Conservation (phyloP, 1,140 invertebrate genomes). For the Caenorhabditis briggsae region DNA sequence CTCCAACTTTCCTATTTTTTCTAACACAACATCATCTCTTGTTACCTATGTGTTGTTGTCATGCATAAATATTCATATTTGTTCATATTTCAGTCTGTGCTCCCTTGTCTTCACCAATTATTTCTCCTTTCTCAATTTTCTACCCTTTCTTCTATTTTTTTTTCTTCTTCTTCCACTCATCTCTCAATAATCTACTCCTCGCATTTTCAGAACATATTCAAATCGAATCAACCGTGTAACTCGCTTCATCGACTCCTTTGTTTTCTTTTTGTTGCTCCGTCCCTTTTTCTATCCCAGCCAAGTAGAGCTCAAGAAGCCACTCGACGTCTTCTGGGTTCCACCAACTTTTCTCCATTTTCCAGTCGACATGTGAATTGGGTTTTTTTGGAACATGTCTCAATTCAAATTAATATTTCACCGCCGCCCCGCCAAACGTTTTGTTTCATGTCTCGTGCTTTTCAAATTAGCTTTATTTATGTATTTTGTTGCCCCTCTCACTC, state of each 20-base stretch:
- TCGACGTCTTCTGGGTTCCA: slow-evolving; percentile 15
- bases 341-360: neutral
- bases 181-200: slow-evolving; percentile 26
- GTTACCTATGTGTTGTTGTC: slow-evolving; percentile 16
- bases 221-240: slow-evolving; percentile 52
- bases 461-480: slow-evolving; percentile 42
- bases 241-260: slow-evolving; percentile 53
- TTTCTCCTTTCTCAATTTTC: neutral
- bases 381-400: neutral
- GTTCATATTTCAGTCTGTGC: neutral
- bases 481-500: neutral
- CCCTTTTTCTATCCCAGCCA: neutral
- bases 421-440: neutral
- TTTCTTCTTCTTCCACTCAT: neutral
- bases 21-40: neutral
- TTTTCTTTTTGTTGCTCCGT: slow-evolving; percentile 12
- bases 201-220: slow-evolving; percentile 47
- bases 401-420: neutral
- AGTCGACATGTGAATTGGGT: neutral
- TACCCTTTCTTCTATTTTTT: neutral
- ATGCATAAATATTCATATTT: neutral
- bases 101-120: neutral
- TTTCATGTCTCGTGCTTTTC: slow-evolving; percentile 31
- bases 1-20: neutral
- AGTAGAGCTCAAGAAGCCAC: neutral